These are phyloP conservation scores for Microctenopoma steveboyesi DNA, from an alignment of 2,797 vertebrate genomes.

Conservation along the genomic window DNA sequence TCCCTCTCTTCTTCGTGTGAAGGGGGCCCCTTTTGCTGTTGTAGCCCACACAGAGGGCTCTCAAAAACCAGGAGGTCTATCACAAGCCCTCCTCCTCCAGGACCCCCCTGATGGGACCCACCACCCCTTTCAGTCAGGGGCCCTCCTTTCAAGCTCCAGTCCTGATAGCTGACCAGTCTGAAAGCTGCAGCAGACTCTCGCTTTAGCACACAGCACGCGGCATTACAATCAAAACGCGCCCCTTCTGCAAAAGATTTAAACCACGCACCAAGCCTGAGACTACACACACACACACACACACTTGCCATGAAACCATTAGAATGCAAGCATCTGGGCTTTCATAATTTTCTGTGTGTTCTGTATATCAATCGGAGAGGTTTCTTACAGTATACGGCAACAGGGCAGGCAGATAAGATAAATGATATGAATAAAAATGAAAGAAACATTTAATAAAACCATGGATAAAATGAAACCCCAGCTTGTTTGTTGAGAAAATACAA, in stretches of 20 bases:
- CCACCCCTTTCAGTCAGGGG: conserved; percentile 72
- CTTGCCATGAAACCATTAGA: conserved; percentile 41
- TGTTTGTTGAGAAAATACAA: conserved; percentile 23
- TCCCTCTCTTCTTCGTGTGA: conserved; percentile 63
- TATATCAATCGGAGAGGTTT: conserved; percentile 20
- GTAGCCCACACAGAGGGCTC: conserved; percentile 82
- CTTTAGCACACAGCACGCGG: conserved; percentile 75
- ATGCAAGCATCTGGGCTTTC: conserved; percentile 51
- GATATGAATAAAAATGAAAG: conserved; percentile 20
- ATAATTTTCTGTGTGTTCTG: conserved; percentile 15
- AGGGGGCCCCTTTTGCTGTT: conserved; percentile 60
- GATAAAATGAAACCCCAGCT: conserved; percentile 20
- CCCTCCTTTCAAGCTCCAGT: conserved; percentile 71
- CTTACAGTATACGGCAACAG: conserved; percentile 39
- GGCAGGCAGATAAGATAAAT: conserved; percentile 41
- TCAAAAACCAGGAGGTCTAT: conserved; percentile 76
- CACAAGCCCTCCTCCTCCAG: conserved; percentile 65
- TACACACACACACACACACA: conserved; percentile 33
- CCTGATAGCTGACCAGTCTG: conserved; percentile 83
- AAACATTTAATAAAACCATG: conserved; percentile 27
- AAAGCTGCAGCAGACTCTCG: conserved; percentile 70
- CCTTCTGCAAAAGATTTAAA: conserved; percentile 80
- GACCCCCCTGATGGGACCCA: conserved; percentile 71
- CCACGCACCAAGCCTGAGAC: conserved; percentile 65
- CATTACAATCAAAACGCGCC: conserved; percentile 77